Percentiles rank a stretch among this genome's conserved stretches.
Conservation (phyloP, 2,113 vertebrate genomes). For the Actenoides lindsayi region DNA sequence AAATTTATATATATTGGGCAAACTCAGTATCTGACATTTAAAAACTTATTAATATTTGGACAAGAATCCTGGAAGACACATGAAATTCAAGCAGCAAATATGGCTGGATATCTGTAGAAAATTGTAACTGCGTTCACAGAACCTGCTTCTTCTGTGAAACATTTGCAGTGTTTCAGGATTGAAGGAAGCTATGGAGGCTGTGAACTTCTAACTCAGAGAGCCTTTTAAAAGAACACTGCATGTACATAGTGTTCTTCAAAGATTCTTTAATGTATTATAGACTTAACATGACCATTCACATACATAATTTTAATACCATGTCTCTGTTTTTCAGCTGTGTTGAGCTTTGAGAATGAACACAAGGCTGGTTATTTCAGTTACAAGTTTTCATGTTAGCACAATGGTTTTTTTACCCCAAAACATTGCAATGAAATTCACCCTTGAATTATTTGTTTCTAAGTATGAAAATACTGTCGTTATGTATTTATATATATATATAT, state of each 20-base stretch:
- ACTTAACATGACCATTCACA: not conserved
- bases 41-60: conserved; percentile 30
- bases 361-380: not conserved
- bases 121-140: not conserved
- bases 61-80: not conserved
- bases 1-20: not conserved
- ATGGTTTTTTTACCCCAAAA: not conserved
- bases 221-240: not conserved
- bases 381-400: not conserved
- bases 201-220: not conserved
- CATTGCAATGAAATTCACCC: not conserved
- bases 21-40: conserved; percentile 35
- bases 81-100: conserved; percentile 16
- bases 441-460: not conserved
- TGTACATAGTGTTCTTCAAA: not conserved
- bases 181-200: not conserved
- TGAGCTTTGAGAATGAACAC: not conserved
- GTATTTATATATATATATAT: not conserved
- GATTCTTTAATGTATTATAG: not conserved
- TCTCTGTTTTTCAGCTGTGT: not conserved
- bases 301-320: not conserved
- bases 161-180: not conserved
- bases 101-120: not conserved
- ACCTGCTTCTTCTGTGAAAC: not conserved
- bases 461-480: not conserved